Evolutionary conservation across 2,797 vertebrate species (phyloP), one percentile per base, ranked within the genome.

Genomic region (Bradypodion pumilum): DNA sequence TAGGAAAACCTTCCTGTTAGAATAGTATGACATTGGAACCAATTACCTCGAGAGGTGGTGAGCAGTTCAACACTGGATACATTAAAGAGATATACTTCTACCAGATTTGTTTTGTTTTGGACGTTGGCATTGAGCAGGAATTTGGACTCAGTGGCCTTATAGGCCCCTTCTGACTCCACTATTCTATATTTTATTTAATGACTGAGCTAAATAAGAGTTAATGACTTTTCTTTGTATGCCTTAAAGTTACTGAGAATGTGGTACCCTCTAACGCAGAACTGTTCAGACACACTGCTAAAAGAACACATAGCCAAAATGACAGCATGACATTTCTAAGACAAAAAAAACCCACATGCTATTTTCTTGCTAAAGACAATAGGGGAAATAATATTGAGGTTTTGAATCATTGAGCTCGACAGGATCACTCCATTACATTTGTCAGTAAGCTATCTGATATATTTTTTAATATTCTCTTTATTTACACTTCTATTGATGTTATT

Each of bases 401-500:
- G 60, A 19, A 37, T 74, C n/a, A 32, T 63, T 74, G 23, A 74
- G 13, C 60, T 65, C 82, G 72, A 82, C 60, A 74, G 40, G 60
- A 52, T 52, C 72, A 52, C 7, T 49, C 62, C 44, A 75, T 82
- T 82, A 52, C 7, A 66, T 29, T 32, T 75, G 32, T n/a, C 72
- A 52, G 32, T 23, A 82, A 56, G 40, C 25, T 15, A 52, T 46
- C 56, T 40, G 72, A 82, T 49, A 74, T 75, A 66, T 66, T 32
- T 46, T 66, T 52, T 75, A 75, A 82, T 66, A 75, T 75, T 49
- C 59, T 82, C 15, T 66, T 65, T 56, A 75, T 82, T 75, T 82
- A 52, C 62, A 40, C n/a, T 52, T 56, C 60, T 75, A 74, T 75
- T 82, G 81, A 56, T 66, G 74, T 82, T 75, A 82, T 82, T 32